Evolutionary conservation across 2,888 invertebrate genomes (phyloP), one percentile per base, ranked within the genome.

Genomic region (Venusia cambrica): DNA sequence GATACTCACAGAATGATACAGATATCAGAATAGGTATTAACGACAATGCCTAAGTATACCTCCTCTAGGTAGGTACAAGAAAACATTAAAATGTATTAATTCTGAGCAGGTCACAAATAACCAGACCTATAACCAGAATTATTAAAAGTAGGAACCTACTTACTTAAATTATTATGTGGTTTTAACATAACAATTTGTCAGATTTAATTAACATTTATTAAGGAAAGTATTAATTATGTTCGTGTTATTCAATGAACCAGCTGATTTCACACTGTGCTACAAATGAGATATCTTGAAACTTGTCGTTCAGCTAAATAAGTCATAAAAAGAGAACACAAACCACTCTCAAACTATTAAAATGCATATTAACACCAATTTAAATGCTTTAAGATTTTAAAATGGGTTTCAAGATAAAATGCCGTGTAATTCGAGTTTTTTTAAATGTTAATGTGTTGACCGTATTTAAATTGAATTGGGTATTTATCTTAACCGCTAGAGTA

Each of bases 251-350:
- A 21, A 10, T 20, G 10, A 19, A 12, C 10, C 32, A 27, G 31
- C 27, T 21, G 22, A 20, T 21, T 26, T 18, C 2, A 20, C 32
- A 27, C 14, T 22, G 21, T 29, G 16, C n/a, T 20, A 4, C n/a
- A 21, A 31, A 28, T 5, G 35, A 35, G 33, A 43, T 33, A 33
- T 44, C 30, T 19, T 21, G 28, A 28, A 41, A 31, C 19, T 27
- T 39, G 36, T 51, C 47, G 26, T 51, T 42, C 47, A 54, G 51
- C 56, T 55, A 57, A 62, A 59, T 58, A 61, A 57, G 56, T 43
- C 48, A 55, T 62, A 53, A 61, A 59, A 45, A n/a, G 18, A 31
- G 32, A 22, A 36, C 33, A 32, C 27, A 34, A 37, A 34, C 38
- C 17, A 28, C 29, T 28, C 31, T 29, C 28, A 34, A 39, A 31